Evolutionary conservation across 2,888 invertebrate species (phyloP), one percentile per base, ranked within the genome.

Genomic region (Atherix ibis): DNA sequence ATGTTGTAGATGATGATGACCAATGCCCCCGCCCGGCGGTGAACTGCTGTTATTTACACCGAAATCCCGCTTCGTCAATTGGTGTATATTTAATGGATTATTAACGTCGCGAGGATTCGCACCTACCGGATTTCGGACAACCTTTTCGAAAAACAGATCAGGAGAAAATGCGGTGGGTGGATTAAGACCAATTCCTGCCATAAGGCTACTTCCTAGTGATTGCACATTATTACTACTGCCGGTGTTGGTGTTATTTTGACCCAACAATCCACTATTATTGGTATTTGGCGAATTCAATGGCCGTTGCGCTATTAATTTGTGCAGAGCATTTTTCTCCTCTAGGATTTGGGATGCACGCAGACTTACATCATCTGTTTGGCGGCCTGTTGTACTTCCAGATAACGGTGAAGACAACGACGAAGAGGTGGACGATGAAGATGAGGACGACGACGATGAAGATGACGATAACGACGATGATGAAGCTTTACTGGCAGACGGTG

Each of bases 51-150:
- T 40, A 27, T 39, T 42, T 15, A 41, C 35, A 27, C 37, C 44
- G 30, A 45, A 48, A 40, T 47, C 48, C 12, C 52, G 78, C 47
- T 82, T 82, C 40, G 85, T 87, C 46, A 89, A 66, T 63, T 88
- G 87, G 51, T 87, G 87, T 38, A 89, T 85, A 59, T 84, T 87
- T 27, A 89, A 67, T 37, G 89, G 89, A 67, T 89, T 88, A 66
- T 89, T 89, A 44, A 83, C 78, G 65, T 89, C 88, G 48, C 85
- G 77, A 27, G 88, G 88, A 64, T 88, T 88, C 30, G 87, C 85
- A 39, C 88, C 88, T 37, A 88, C 85, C 27, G 88, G 88, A 59
- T 83, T 74, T 43, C 87, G 68, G 44, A 34, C 40, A 8, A 40
- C 40, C 39, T 49, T 55, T 48, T 47, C 54, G 46, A 46, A 55